Base-by-base conservation (phyloP, 2,888 invertebrate species). In the Drosophila neutralis region DNA sequence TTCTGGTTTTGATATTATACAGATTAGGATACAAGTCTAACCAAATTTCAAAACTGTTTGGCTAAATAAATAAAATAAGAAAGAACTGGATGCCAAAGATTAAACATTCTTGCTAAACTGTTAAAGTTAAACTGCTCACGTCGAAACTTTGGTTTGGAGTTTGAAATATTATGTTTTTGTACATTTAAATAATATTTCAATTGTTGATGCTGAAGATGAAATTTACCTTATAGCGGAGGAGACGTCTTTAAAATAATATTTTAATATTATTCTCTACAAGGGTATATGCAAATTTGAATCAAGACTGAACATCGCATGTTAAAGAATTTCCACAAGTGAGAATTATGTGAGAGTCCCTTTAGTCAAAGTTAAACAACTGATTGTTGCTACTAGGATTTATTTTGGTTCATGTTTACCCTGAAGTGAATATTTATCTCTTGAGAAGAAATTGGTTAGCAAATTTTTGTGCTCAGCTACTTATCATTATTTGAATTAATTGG, bases 401-500 rank as follows among this genome's bases (percentile, higher is more conserved):
- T 54, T 11, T 18, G 4, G 18, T 11, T 18, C n/a, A 2, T 54
- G 7, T n/a, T 56, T 8, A n/a, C n/a, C n/a, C 13, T n/a, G 13
- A n/a, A 29, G 29, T 57, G 27, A 35, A 35, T 27, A 49, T 36
- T n/a, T n/a, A 15, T 29, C 8, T 48, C 15, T n/a, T n/a, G 4
- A 7, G 31, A 33, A 18, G 48, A 33, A 66, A 24, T 59, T 29
- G 54, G 59, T 31, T 53, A 66, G 40, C 33, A 36, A 61, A 7
- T 53, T 24, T 38, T 40, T 48, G 13, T 18, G n/a, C 29, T 42
- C 8, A 18, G 29, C 13, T 38, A n/a, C 31, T 42, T 57, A 57
- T 57, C 15, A 21, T 61, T 29, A 53, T 57, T 62, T 49, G 21
- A 69, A 63, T 68, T 68, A 70, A 68, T 69, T 67, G 59, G 24